These are phyloP conservation scores for Tryphoninae sp. DNA, from an alignment of 2,888 invertebrate species.

Conservation along the genomic window DNA sequence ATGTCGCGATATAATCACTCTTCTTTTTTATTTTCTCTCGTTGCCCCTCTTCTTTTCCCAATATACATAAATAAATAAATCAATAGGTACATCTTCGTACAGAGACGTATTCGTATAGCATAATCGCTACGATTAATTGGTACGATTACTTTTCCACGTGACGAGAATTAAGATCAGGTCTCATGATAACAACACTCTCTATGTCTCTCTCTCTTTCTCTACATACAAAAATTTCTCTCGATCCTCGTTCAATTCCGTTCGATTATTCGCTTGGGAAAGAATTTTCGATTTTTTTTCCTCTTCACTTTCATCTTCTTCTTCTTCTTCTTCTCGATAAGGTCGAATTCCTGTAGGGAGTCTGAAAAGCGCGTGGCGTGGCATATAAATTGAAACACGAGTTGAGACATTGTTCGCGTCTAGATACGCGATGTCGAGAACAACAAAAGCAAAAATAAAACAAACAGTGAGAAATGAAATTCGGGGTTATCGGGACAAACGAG, in stretches of 20 bases:
- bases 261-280: background rate
- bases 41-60: background rate
- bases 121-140: conserved; percentile 39
- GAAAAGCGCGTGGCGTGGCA: conserved; percentile 31
- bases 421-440: conserved; percentile 4
- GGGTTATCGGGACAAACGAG: conserved; percentile 46
- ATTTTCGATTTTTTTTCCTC: background rate
- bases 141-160: conserved; percentile 28
- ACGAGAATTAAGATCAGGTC: conserved; percentile 19
- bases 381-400: conserved; percentile 30
- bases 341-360: conserved; percentile 28
- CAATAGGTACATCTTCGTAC: background rate
- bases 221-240: background rate
- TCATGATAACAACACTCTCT: background rate
- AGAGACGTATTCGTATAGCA: background rate
- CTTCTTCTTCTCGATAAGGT: conserved; percentile 18
- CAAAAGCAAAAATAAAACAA: no score
- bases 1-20: conserved; percentile 51
- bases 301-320: background rate
- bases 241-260: background rate
- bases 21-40: background rate
- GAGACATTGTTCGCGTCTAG: background rate
- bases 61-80: conserved; percentile 34
- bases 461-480: conserved; percentile 37
- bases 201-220: background rate